Evolutionary conservation across 2,888 invertebrate genomes (phyloP).

Genomic region (Bibio marci): DNA sequence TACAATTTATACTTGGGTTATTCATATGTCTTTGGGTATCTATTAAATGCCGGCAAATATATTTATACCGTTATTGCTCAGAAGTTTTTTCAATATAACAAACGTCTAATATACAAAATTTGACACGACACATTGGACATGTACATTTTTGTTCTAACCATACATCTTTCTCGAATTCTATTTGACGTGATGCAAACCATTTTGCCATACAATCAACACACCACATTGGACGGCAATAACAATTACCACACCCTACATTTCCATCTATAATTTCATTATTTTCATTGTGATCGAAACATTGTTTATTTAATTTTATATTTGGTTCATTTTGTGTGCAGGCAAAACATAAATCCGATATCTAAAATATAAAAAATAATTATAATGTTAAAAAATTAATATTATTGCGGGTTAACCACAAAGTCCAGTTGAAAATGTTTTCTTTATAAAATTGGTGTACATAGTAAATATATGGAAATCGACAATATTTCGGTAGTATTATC

Average conservation of each 20-base stretch:
- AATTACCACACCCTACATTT: slow-evolving; percentile 28
- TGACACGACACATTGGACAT: slow-evolving; percentile 74
- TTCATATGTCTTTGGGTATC: no score
- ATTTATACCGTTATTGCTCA: neutral
- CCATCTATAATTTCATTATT: slow-evolving; percentile 25
- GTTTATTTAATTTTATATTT: slow-evolving; percentile 60
- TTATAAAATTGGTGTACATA: no score
- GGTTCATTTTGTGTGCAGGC: slow-evolving; percentile 72
- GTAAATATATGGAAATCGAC: no score
- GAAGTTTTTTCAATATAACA: slow-evolving; percentile 29
- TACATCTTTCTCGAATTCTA: slow-evolving; percentile 43
- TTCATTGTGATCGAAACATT: slow-evolving; percentile 37
- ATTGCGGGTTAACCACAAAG: no score
- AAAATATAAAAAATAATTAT: no score
- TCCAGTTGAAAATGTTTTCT: no score
- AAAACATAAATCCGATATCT: slow-evolving; percentile 69
- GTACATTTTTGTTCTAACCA: slow-evolving; percentile 74
- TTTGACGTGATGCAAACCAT: slow-evolving; percentile 77
- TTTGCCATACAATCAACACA: slow-evolving; percentile 69
- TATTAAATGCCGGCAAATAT: no score
- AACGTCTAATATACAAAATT: slow-evolving; percentile 75
- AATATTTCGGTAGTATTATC: no score
- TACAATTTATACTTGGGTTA: no score
- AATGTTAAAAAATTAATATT: no score
- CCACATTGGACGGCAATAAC: slow-evolving; percentile 78